A percentile compares a stretch with the other conserved stretches of the same genome.
phyloP scores from a whole-genome alignment of 2,113 vertebrate species.

The Malurus cyaneus region DNA sequence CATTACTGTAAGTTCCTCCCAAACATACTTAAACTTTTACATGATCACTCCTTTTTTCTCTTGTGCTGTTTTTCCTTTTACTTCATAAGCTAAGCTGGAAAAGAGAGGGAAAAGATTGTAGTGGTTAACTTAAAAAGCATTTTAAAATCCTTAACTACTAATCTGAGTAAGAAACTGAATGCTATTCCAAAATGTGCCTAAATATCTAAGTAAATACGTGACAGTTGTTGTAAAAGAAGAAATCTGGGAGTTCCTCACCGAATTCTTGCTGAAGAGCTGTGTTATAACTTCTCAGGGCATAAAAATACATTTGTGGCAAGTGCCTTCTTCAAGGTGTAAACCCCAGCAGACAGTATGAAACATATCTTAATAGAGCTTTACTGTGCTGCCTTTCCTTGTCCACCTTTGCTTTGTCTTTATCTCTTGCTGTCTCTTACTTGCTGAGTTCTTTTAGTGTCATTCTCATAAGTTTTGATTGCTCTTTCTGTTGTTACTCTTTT shows the following conservation, averaged over 20 bases:
- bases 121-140: neutral
- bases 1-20: neutral
- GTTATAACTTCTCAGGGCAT: neutral
- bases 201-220: neutral
- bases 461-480: conserved; percentile 2
- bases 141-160: neutral
- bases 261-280: neutral
- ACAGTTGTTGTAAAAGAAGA: neutral
- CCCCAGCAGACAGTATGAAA: neutral
- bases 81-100: neutral
- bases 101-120: neutral
- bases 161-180: neutral
- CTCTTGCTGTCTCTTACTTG: neutral
- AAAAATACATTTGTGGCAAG: neutral
- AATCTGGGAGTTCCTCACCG: neutral
- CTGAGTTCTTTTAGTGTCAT: neutral
- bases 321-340: neutral
- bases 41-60: neutral
- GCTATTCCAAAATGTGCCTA: neutral
- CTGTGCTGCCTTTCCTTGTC: neutral
- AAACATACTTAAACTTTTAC: neutral
- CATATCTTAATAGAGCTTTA: neutral
- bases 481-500: neutral
- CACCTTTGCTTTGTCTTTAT: conserved; percentile 19
- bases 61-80: neutral